Evolutionary conservation across 2,888 invertebrate genomes (phyloP).

Genomic region (Pyrochroa serraticornis): DNA sequence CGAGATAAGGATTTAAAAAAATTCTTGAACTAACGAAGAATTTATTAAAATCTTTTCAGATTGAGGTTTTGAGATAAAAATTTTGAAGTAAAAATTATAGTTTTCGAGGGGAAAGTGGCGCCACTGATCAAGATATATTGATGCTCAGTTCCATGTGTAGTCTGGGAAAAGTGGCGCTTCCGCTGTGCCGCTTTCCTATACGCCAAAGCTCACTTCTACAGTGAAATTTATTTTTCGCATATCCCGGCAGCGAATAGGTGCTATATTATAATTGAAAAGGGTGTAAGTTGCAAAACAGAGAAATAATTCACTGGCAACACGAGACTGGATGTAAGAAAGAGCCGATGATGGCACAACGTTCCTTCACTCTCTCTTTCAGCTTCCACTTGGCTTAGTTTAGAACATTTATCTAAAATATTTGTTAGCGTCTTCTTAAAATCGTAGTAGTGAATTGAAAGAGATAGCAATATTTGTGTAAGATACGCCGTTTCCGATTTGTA

Average conservation of each 20-base stretch:
- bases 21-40: too few species aligned
- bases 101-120: not conserved
- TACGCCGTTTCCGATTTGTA: slow-evolving; percentile 13
- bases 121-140: slow-evolving; percentile 5
- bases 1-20: too few species aligned
- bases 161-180: slow-evolving; percentile 10
- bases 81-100: slow-evolving; percentile 9
- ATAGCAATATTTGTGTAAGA: not conserved
- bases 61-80: not conserved
- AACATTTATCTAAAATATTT: slow-evolving; percentile 2
- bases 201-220: not conserved
- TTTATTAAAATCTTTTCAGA: too few species aligned
- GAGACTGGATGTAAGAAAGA: slow-evolving; percentile 10
- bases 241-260: slow-evolving; percentile 4
- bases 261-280: slow-evolving; percentile 14
- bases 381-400: slow-evolving; percentile 4
- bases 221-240: slow-evolving; percentile 1
- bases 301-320: slow-evolving; percentile 5
- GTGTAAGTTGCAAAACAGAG: slow-evolving; percentile 16
- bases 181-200: too few species aligned
- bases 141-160: not conserved
- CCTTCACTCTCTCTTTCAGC: slow-evolving; percentile 12
- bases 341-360: slow-evolving; percentile 14
- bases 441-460: too few species aligned
- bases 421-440: not conserved